Conservation (phyloP, 2,888 invertebrate genomes). For the Pristionchus arcanus region DNA sequence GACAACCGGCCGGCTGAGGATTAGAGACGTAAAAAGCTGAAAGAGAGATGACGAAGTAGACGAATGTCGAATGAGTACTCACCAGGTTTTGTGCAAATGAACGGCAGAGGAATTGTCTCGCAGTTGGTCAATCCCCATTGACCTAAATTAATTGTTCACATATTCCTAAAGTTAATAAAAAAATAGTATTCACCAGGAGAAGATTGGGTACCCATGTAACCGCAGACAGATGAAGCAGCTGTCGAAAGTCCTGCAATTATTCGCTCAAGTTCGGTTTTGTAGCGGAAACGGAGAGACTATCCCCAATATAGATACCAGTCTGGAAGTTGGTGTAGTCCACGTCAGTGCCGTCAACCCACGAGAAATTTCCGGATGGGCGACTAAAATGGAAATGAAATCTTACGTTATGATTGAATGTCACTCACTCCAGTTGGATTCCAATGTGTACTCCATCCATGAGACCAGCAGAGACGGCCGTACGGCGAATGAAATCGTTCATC, state of each 20-base stretch:
- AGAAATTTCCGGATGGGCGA: not conserved
- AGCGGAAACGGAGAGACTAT: not conserved
- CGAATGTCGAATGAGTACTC: not conserved
- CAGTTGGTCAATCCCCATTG: not conserved
- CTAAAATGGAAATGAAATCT: not conserved
- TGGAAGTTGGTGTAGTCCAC: not conserved
- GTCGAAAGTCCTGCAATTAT: not conserved
- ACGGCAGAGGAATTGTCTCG: not conserved
- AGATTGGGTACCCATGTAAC: not conserved
- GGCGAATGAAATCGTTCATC: slow-evolving; percentile 9
- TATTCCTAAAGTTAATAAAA: not conserved
- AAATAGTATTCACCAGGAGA: not conserved
- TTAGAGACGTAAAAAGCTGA: not conserved
- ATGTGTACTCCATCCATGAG: not conserved
- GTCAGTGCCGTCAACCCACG: not conserved
- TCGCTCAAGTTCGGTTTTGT: not conserved
- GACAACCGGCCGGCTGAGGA: slow-evolving; percentile 25
- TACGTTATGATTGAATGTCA: not conserved
- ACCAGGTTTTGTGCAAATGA: not conserved
- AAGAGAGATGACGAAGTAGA: not conserved
- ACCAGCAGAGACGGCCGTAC: not conserved
- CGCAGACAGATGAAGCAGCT: not conserved
- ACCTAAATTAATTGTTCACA: not conserved
- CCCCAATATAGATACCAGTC: not conserved
- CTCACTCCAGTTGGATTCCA: not conserved